Evolutionary conservation across 92 coral and sea anemone genomes (phyloP).

Genomic region (Siderastrea radians): DNA sequence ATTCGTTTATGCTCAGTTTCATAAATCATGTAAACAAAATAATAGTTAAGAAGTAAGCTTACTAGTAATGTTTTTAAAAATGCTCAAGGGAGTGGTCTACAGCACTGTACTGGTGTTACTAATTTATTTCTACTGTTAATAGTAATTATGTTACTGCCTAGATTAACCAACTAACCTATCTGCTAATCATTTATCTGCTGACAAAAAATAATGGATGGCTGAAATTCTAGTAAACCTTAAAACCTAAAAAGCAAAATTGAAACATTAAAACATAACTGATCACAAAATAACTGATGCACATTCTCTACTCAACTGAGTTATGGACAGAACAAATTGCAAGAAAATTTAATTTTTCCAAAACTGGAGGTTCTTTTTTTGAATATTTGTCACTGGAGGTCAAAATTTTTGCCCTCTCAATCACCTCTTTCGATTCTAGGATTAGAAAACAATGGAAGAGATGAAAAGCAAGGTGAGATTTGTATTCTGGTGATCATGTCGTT

Average conservation of each 20-base stretch:
- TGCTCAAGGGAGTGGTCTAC: too few species aligned
- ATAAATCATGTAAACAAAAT: too few species aligned
- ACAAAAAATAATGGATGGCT: constrained; percentile 26
- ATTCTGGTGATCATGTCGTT: background rate
- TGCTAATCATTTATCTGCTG: constrained; percentile 7
- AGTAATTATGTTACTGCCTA: background rate
- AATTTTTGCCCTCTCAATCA: constrained; percentile 15
- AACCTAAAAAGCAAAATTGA: background rate
- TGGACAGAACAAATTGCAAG: background rate
- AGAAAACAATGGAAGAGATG: constrained; percentile 16
- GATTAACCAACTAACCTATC: background rate
- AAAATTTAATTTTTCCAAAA: background rate
- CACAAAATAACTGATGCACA: background rate
- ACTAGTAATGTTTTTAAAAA: too few species aligned
- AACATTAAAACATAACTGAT: background rate
- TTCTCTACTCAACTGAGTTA: background rate
- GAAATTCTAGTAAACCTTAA: constrained; percentile 1
- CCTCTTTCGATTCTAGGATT: constrained; percentile 42
- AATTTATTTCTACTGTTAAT: background rate
- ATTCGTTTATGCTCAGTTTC: too few species aligned
- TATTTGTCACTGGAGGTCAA: background rate
- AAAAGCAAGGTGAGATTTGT: constrained; percentile 13
- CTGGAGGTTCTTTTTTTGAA: background rate
- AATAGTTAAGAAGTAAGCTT: too few species aligned
- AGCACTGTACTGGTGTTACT: too few species aligned